Evolutionary conservation across 2,888 invertebrate genomes (phyloP), one percentile per base, ranked within the genome.

Genomic region (Sphaerophoria taeniata): DNA sequence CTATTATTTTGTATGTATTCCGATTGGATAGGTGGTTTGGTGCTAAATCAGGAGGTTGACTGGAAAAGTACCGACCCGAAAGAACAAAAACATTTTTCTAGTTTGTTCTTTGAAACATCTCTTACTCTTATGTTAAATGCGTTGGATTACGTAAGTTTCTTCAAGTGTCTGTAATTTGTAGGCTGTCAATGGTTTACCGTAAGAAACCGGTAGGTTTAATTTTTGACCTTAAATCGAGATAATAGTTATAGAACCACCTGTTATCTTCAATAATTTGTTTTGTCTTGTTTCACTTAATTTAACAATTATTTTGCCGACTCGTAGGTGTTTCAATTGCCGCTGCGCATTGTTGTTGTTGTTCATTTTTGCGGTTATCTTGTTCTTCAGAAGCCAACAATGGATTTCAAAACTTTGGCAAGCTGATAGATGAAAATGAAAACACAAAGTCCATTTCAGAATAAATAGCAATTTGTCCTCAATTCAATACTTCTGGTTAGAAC

Each of bases 61-160:
- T 9, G 39, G n/a, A 53, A 67, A 51, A 39, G 6, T 12, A 45
- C 51, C n/a, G 9, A 34, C 63, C 33, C 33, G 36, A 34, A 14
- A 36, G 31, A 53, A 12, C 11, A 43, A 11, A 43, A 43, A 43
- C 43, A 43, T 34, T 60, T 3, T 49, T 65, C 65, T 65, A 16
- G 16, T 65, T 65, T 34, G 14, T 16, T 65, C 49, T 6, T 16
- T 24, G 24, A 43, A 24, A 60, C 24, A 43, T 60, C 24, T 58
- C 24, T 24, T 24, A 24, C 24, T 24, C 24, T 14, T 6, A 43
- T 63, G 24, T 6, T 67, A 24, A 53, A n/a, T 67, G 67, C 67
- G 67, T 67, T 24, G 31, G 39, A 51, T 67, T 67, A 67, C 67
- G 67, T 65, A 65, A 65, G 34, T 63, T 45, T 31, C 7, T 60